Evolutionary conservation across 2,113 vertebrate genomes (phyloP).

Genomic region (Cromileptes altivelis): DNA sequence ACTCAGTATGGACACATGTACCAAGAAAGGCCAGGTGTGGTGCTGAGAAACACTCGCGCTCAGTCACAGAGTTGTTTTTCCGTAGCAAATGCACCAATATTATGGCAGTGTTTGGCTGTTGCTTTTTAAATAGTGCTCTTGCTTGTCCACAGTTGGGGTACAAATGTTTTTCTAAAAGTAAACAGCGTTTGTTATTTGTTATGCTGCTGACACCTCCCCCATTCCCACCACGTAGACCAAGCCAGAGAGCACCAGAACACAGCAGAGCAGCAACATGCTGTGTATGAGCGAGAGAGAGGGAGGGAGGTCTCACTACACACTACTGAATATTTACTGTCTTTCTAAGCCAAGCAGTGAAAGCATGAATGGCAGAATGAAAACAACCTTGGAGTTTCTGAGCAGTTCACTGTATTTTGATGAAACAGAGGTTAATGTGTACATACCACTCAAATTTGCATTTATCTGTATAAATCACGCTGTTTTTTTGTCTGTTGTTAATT

Average conservation of each 20-base stretch:
- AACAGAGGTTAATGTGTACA: neutral
- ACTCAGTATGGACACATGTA: neutral
- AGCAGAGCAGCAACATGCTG: constrained; percentile 61
- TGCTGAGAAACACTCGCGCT: neutral
- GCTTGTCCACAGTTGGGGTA: constrained; percentile 13
- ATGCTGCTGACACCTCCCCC: constrained; percentile 65
- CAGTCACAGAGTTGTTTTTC: neutral
- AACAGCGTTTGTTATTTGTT: constrained; percentile 76
- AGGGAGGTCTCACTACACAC: constrained; percentile 15
- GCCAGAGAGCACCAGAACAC: constrained; percentile 80
- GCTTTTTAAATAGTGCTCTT: constrained; percentile 5
- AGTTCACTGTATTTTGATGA: neutral
- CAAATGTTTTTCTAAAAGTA: constrained; percentile 62
- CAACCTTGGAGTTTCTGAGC: constrained; percentile 2
- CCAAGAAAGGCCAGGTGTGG: neutral
- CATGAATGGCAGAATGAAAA: constrained; percentile 42
- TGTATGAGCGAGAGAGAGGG: constrained; percentile 4
- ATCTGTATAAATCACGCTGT: neutral
- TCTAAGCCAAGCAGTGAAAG: constrained; percentile 36
- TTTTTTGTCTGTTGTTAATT: constrained; percentile 19
- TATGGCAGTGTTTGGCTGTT: neutral
- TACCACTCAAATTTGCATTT: neutral
- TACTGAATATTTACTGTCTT: constrained; percentile 58
- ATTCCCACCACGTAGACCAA: constrained; percentile 49
- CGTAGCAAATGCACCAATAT: neutral